Percentiles rank a stretch among this genome's conserved stretches.
Evolutionary conservation across 37 sponge, comb jelly and placozoan species (phyloP).

Genomic region (Haliclona indistincta): DNA sequence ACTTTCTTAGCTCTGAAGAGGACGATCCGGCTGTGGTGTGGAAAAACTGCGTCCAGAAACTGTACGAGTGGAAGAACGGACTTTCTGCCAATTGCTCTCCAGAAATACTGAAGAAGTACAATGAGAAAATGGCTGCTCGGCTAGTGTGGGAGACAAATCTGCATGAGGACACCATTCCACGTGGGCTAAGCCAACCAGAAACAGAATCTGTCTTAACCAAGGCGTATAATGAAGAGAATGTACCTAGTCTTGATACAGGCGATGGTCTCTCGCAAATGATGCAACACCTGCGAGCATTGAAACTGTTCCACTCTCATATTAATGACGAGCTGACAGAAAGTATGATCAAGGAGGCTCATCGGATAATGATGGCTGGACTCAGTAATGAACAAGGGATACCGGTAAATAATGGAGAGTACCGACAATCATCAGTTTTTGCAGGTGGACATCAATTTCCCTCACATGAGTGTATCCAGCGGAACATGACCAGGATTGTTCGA

Average conservation of each 20-base stretch:
- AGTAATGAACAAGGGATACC: not conserved
- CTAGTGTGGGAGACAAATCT: constrained; percentile 2
- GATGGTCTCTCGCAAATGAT: not conserved
- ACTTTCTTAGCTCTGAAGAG: not conserved
- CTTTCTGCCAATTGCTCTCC: not conserved
- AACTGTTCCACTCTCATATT: not conserved
- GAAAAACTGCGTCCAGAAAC: not conserved
- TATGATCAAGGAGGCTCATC: constrained; percentile 10
- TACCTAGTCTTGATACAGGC: not conserved
- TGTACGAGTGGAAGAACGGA: not conserved
- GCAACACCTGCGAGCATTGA: constrained; percentile 1
- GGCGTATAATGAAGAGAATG: not conserved
- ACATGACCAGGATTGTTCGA: constrained; percentile 1
- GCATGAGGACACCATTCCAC: constrained; percentile 10
- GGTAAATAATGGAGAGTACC: constrained; percentile 1
- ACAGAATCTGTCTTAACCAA: not conserved
- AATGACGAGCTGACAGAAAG: not conserved
- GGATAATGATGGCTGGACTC: constrained; percentile 4
- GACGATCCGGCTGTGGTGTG: not conserved
- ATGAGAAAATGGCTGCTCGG: not conserved
- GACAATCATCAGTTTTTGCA: not conserved
- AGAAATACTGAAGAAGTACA: not conserved
- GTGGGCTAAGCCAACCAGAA: not conserved
- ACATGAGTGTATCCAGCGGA: not conserved
- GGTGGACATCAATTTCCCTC: constrained; percentile 3